These are phyloP conservation scores for Anhinga rufa DNA, from an alignment of 2,113 vertebrate genomes.

Conservation along the genomic window DNA sequence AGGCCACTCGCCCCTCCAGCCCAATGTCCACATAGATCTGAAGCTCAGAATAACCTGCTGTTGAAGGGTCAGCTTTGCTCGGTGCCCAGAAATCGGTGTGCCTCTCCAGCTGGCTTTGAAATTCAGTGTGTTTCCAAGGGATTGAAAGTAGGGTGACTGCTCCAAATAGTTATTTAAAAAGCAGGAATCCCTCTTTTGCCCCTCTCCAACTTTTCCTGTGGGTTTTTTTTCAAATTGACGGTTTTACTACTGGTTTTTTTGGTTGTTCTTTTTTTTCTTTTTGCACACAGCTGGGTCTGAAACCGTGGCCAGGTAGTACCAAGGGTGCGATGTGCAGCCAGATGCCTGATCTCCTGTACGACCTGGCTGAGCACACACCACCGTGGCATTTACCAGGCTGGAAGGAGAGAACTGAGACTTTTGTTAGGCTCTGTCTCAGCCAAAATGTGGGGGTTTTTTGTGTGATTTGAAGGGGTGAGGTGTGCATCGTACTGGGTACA, in stretches of 20 bases:
- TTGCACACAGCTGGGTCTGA: not conserved
- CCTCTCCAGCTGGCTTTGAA: not conserved
- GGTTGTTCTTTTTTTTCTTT: not conserved
- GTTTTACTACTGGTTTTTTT: not conserved
- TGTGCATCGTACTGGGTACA: not conserved
- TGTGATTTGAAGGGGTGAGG: not conserved
- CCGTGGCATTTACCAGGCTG: fast-evolving
- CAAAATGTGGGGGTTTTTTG: not conserved
- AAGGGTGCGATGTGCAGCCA: not conserved
- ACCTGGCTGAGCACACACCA: not conserved
- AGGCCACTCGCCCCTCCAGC: not conserved
- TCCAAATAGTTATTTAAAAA: not conserved
- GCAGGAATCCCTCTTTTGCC: not conserved
- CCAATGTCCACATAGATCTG: not conserved
- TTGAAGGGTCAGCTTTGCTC: not conserved
- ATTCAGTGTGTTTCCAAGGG: not conserved
- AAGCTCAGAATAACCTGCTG: not conserved
- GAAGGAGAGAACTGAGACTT: not conserved
- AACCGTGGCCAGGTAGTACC: fast-evolving
- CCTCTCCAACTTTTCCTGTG: not conserved
- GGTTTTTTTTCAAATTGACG: not conserved
- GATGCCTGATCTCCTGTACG: not conserved
- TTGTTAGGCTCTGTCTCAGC: not conserved
- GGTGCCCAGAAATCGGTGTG: fast-evolving
- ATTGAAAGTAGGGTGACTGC: not conserved